These are phyloP conservation scores for Ennomos erosarius DNA, from an alignment of 2,888 invertebrate species.

Conservation along the genomic window DNA sequence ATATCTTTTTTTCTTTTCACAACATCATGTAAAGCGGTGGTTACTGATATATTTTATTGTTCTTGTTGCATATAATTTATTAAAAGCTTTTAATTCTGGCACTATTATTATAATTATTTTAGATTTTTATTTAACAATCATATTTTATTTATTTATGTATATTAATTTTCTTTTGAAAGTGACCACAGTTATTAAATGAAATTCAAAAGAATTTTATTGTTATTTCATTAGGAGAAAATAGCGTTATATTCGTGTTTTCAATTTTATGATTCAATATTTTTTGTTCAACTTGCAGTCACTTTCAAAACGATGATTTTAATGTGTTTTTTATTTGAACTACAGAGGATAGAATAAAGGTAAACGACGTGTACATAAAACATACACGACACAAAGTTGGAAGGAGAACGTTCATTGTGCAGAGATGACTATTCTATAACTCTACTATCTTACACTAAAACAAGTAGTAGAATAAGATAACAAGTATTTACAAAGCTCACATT, in stretches of 20 bases:
- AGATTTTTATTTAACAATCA: neutral
- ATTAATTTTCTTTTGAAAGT: slow-evolving; percentile 6
- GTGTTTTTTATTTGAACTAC: neutral
- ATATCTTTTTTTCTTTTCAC: slow-evolving; percentile 43
- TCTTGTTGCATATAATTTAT: slow-evolving; percentile 17
- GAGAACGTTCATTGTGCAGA: slow-evolving; percentile 34
- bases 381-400: slow-evolving; percentile 37
- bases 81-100: slow-evolving; percentile 15
- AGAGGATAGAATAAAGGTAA: slow-evolving; percentile 4
- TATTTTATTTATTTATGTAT: neutral
- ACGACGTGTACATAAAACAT: slow-evolving; percentile 20
- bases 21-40: slow-evolving; percentile 55
- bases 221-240: too few species aligned
- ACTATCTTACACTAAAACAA: slow-evolving; percentile 41
- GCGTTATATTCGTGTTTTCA: too few species aligned
- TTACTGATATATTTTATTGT: slow-evolving; percentile 32
- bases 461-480: slow-evolving; percentile 51
- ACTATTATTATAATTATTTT: neutral
- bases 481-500: slow-evolving; percentile 49
- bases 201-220: neutral
- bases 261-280: too few species aligned
- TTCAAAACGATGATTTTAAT: neutral
- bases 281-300: neutral
- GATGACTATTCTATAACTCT: slow-evolving; percentile 22
- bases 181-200: slow-evolving; percentile 3